A percentile compares a stretch with the other conserved stretches of the same genome.
Conservation (phyloP, 2,797 vertebrate species). For the Siniperca obscura region DNA sequence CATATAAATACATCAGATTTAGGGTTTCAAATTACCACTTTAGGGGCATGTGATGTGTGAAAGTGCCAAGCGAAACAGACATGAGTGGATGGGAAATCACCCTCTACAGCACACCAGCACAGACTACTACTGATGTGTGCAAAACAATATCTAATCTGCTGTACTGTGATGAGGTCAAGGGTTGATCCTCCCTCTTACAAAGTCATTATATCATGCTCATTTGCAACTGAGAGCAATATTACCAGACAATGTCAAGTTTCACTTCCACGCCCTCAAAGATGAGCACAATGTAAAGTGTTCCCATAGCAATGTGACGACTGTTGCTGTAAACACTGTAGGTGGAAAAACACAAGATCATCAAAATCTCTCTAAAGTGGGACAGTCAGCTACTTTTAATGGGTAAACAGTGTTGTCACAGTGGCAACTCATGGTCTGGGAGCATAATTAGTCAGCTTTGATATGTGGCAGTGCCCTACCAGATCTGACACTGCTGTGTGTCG, state of each 20-base stretch:
- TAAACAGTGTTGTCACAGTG: not conserved
- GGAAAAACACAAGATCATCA: slow-evolving; percentile 48
- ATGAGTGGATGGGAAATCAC: not conserved
- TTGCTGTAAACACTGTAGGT: slow-evolving; percentile 62
- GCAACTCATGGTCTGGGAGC: slow-evolving; percentile 13
- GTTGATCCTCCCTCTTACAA: slow-evolving; percentile 38
- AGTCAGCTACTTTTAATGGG: slow-evolving; percentile 42
- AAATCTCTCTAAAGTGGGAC: slow-evolving; percentile 17
- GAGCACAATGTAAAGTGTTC: slow-evolving; percentile 46
- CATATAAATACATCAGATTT: slow-evolving; percentile 8
- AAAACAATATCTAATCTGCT: slow-evolving; percentile 72
- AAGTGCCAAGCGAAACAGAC: slow-evolving; percentile 7
- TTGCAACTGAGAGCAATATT: slow-evolving; percentile 63
- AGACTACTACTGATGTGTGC: slow-evolving; percentile 6
- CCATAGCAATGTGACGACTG: slow-evolving; percentile 47
- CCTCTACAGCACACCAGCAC: not conserved
- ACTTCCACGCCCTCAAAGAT: slow-evolving; percentile 6
- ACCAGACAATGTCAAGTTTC: slow-evolving; percentile 6
- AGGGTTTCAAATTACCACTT: slow-evolving; percentile 10
- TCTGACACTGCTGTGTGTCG: slow-evolving; percentile 50
- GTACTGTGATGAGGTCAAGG: slow-evolving; percentile 57
- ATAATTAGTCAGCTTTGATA: slow-evolving; percentile 50
- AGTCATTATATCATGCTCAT: slow-evolving; percentile 36
- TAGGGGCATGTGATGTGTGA: not conserved
- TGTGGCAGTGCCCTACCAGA: slow-evolving; percentile 51